Conservation (phyloP, 2,888 invertebrate genomes). For the Drosophila eohydei region DNA sequence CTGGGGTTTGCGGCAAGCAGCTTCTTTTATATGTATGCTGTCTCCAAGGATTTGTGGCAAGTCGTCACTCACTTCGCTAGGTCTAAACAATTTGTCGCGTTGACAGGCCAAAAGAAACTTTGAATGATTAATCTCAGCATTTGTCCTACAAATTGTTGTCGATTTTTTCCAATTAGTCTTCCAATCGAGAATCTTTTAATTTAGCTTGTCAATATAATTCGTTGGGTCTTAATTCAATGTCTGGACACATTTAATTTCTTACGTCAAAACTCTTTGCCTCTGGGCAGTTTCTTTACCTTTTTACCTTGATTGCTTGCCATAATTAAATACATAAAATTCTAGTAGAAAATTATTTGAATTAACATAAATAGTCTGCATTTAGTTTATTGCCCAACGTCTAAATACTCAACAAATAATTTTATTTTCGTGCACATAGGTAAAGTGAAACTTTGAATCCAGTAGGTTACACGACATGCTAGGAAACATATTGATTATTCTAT, state of each 20-base stretch:
- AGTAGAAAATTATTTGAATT: background rate
- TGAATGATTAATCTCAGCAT: constrained; percentile 63
- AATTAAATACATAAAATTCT: constrained; percentile 34
- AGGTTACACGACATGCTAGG: too few species aligned
- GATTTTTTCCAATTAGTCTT: constrained; percentile 30
- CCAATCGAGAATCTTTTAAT: constrained; percentile 6
- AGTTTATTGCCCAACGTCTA: background rate
- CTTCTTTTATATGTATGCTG: constrained; percentile 16
- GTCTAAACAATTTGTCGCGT: constrained; percentile 32
- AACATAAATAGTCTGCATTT: background rate
- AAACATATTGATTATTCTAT: too few species aligned
- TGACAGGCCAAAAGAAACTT: constrained; percentile 49
- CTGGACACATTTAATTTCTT: constrained; percentile 31
- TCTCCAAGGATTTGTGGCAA: constrained; percentile 31
- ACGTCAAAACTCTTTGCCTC: background rate
- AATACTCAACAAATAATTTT: too few species aligned
- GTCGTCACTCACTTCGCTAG: constrained; percentile 13
- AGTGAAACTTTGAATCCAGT: too few species aligned
- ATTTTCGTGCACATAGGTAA: too few species aligned
- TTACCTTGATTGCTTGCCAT: constrained; percentile 11
- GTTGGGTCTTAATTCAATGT: constrained; percentile 45
- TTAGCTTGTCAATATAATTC: constrained; percentile 8
- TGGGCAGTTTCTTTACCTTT: constrained; percentile 14
- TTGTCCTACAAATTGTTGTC: constrained; percentile 57
- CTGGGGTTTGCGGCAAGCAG: constrained; percentile 29